Conservation (phyloP, 1,140 invertebrate genomes). For the Eufriesea mexicana region DNA sequence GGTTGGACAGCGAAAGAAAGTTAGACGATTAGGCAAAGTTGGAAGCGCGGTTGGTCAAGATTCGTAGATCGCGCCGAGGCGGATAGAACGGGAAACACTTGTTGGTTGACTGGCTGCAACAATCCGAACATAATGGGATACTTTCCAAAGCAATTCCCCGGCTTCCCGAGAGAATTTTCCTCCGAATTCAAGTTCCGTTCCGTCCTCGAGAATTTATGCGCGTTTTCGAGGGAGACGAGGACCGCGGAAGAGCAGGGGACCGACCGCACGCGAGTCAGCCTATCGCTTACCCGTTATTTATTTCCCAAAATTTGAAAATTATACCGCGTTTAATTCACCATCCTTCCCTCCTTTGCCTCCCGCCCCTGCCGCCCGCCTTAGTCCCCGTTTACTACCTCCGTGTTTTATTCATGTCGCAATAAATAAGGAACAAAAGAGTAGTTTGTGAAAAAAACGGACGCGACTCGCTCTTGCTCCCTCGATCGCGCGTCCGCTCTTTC, state of each 20-base stretch:
- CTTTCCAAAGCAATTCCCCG: constrained; percentile 58
- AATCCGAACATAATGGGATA: constrained; percentile 48
- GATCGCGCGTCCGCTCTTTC: neutral
- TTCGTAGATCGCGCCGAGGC: constrained; percentile 9
- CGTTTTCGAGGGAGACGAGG: constrained; percentile 54
- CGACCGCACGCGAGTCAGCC: constrained; percentile 74
- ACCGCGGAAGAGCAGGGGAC: constrained; percentile 53
- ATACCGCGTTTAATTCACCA: constrained; percentile 80
- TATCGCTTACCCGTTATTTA: constrained; percentile 82
- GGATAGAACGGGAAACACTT: constrained; percentile 30
- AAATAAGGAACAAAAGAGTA: constrained; percentile 79
- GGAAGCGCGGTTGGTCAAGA: neutral
- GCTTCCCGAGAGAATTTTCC: constrained; percentile 36
- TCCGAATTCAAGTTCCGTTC: constrained; percentile 4
- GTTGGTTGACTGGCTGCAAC: constrained; percentile 42
- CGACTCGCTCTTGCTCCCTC: neutral
- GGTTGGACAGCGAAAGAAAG: too few species aligned
- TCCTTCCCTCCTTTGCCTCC: constrained; percentile 32
- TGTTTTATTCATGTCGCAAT: constrained; percentile 82
- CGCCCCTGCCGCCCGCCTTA: neutral
- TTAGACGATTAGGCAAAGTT: neutral
- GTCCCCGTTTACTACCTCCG: constrained; percentile 53
- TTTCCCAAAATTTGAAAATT: constrained; percentile 82
- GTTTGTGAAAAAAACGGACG: constrained; percentile 73
- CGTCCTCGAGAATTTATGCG: constrained; percentile 73